These are phyloP conservation scores for Nebria ingens DNA, from an alignment of 1,140 invertebrate genomes.

Conservation along the genomic window DNA sequence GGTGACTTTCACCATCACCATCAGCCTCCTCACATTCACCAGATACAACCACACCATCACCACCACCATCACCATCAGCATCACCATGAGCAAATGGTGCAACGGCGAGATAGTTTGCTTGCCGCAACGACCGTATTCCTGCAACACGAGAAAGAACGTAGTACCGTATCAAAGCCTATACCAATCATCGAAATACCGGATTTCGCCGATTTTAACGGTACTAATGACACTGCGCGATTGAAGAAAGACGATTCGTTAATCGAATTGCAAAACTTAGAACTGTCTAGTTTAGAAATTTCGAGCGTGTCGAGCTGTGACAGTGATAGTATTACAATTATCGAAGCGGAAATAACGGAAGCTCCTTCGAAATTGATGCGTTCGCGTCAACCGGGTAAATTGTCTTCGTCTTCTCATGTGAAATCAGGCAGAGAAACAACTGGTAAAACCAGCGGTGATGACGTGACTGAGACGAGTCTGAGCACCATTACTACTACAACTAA, in stretches of 20 bases:
- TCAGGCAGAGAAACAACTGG: constrained; percentile 21
- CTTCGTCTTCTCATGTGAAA: no score
- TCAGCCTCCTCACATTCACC: background rate
- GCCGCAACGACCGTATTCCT: constrained; percentile 18
- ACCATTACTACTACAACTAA: background rate
- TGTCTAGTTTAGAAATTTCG: constrained; percentile 30
- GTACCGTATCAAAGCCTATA: constrained; percentile 12
- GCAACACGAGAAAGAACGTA: constrained; percentile 18
- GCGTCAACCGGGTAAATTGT: constrained; percentile 25
- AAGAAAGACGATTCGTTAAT: constrained; percentile 31
- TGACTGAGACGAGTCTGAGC: constrained; percentile 12
- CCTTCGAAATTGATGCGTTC: constrained; percentile 26
- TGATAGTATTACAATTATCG: constrained; percentile 15
- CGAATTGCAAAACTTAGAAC: constrained; percentile 33
- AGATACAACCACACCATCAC: constrained; percentile 1
- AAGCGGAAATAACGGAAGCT: constrained; percentile 11
- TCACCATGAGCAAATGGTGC: background rate
- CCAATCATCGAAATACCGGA: constrained; percentile 25
- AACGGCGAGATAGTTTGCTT: constrained; percentile 21
- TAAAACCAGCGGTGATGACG: constrained; percentile 10
- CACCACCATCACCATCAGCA: background rate
- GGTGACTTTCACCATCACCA: constrained; percentile 28
- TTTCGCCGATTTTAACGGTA: constrained; percentile 23
- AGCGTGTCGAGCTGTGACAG: constrained; percentile 16
- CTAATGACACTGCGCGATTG: constrained; percentile 16